Evolutionary conservation across 2,888 invertebrate genomes (phyloP).

Genomic region (Megaustenia siamemsis): DNA sequence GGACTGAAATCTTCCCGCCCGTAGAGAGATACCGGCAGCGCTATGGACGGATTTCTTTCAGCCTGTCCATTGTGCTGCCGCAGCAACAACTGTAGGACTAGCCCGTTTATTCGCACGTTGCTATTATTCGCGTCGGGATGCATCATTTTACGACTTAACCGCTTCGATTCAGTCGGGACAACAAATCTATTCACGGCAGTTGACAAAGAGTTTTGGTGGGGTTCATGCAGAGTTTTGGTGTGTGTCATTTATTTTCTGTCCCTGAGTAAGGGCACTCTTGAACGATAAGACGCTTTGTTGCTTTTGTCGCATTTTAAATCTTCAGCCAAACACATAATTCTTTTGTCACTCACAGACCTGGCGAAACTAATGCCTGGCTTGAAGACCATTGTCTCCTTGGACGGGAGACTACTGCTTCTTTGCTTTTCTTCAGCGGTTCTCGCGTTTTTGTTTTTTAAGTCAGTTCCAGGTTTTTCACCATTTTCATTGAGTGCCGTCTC

Average conservation of each 20-base stretch:
- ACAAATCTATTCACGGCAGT: conserved; percentile 3
- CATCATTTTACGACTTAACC: conserved; percentile 25
- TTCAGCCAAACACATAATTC: conserved; percentile 14
- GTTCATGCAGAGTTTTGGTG: not conserved
- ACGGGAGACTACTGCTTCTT: not conserved
- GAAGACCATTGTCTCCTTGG: not conserved
- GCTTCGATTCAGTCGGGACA: not conserved
- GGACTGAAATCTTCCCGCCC: not conserved
- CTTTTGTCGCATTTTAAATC: conserved; percentile 10
- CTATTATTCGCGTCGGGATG: not conserved
- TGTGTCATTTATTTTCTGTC: conserved; percentile 36
- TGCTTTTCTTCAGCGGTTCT: not conserved
- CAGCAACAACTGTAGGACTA: not conserved
- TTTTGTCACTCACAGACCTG: not conserved
- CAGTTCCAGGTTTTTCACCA: too few relatives aligned
- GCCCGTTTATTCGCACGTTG: not conserved
- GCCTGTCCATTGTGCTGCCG: not conserved
- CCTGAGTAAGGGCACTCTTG: not conserved
- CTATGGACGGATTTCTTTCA: not conserved
- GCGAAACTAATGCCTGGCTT: conserved; percentile 14
- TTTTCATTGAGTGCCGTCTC: too few relatives aligned
- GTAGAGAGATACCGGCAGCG: not conserved
- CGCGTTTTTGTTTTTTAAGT: too few relatives aligned
- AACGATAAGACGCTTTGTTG: conserved; percentile 35
- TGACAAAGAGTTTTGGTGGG: not conserved